Percentiles rank a stretch among this genome's conserved stretches.
Conservation (phyloP, 2,113 vertebrate species). For the Lasiurus borealis region DNA sequence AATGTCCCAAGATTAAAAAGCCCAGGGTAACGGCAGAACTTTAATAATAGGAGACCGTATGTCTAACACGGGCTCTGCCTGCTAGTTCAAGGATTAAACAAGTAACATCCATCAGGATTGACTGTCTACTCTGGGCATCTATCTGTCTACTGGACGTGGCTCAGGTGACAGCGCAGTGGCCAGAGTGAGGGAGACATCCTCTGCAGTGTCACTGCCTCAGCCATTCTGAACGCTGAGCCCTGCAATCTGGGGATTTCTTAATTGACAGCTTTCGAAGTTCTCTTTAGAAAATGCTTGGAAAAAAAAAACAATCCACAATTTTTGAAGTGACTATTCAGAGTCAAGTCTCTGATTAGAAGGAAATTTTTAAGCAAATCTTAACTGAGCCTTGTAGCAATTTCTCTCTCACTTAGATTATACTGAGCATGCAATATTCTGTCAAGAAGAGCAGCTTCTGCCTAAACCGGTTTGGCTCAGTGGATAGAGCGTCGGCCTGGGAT, state of each 20-base stretch:
- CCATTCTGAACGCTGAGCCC: neutral
- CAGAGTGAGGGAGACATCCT: neutral
- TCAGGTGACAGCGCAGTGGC: neutral
- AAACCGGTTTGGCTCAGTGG: too few relatives aligned
- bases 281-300: neutral
- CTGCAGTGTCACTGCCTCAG: neutral
- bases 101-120: neutral
- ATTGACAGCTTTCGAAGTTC: neutral
- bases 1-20: neutral
- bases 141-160: neutral
- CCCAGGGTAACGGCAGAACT: neutral
- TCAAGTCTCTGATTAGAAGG: neutral
- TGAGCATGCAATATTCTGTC: neutral
- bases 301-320: neutral
- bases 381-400: neutral
- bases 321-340: constrained; percentile 7
- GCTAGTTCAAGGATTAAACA: neutral
- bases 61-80: neutral
- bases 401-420: neutral
- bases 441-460: constrained; percentile 31
- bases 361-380: constrained; percentile 18
- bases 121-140: neutral
- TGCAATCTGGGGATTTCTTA: neutral
- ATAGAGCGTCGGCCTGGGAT: too few relatives aligned
- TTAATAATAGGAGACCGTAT: neutral